These are phyloP conservation scores for Acanthacorydalis orientalis DNA, from an alignment of 2,888 invertebrate species.

Conservation along the genomic window DNA sequence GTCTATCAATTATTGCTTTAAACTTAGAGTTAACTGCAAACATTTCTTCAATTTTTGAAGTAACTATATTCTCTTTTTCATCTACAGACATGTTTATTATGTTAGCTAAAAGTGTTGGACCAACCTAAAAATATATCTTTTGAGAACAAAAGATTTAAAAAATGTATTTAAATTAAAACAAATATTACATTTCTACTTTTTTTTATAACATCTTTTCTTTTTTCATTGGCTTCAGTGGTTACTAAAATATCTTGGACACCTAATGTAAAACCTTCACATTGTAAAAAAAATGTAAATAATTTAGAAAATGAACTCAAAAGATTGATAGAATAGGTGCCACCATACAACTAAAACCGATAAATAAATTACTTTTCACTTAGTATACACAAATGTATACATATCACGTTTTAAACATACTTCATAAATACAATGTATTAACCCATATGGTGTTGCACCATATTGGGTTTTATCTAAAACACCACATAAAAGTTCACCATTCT, in stretches of 20 bases:
- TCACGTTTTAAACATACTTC: slow-evolving; percentile 42
- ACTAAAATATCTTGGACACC: slow-evolving; percentile 92
- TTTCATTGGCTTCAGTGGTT: slow-evolving; percentile 48
- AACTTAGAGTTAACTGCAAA: slow-evolving; percentile 58
- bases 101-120: slow-evolving; percentile 44
- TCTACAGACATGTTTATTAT: slow-evolving; percentile 51
- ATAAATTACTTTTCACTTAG: too few relatives aligned
- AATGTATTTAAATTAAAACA: neutral
- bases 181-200: slow-evolving; percentile 31
- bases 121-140: slow-evolving; percentile 27
- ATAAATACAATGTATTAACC: slow-evolving; percentile 86
- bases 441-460: slow-evolving; percentile 88
- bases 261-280: slow-evolving; percentile 83
- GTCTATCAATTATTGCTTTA: slow-evolving; percentile 62
- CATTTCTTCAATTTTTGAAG: slow-evolving; percentile 50
- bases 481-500: slow-evolving; percentile 70
- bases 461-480: slow-evolving; percentile 95
- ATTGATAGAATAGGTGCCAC: slow-evolving; percentile 64
- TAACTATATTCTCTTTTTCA: slow-evolving; percentile 37
- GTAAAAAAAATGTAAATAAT: slow-evolving; percentile 79
- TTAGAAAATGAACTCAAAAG: slow-evolving; percentile 81
- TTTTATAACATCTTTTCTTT: slow-evolving; percentile 49
- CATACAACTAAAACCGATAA: slow-evolving; percentile 64
- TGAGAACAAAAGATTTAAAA: too few relatives aligned
- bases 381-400: neutral